A percentile compares a stretch with the other conserved stretches of the same genome.
Evolutionary conservation across 2,797 vertebrate species (phyloP).

Genomic region (Spea hammondii): DNA sequence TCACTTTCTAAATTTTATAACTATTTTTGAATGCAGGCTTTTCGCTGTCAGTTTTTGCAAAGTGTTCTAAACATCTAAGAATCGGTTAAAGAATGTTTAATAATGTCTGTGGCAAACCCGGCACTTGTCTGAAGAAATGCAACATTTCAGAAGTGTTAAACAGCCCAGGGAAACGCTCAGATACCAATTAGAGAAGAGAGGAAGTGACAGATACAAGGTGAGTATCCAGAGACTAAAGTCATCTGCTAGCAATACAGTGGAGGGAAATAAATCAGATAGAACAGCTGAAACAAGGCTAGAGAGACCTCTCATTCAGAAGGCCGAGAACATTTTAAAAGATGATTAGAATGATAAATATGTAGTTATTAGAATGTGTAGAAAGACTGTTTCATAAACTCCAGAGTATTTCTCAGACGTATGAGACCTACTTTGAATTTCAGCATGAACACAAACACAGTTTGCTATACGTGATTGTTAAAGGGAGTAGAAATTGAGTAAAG

Average conservation of each 20-base stretch:
- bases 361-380: neutral
- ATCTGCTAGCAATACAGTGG: slow-evolving; percentile 1
- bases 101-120: slow-evolving; percentile 15
- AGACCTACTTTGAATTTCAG: neutral
- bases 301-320: slow-evolving; percentile 22
- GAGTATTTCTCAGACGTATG: neutral
- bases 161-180: neutral
- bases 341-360: slow-evolving; percentile 26
- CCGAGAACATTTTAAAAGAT: slow-evolving; percentile 10
- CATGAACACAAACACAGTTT: too few species aligned
- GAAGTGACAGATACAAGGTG: slow-evolving; percentile 12
- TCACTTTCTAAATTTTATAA: neutral
- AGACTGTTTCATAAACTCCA: neutral
- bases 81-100: neutral
- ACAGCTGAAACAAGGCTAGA: neutral
- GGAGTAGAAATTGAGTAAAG: too few species aligned
- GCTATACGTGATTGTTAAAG: too few species aligned
- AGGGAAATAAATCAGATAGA: slow-evolving; percentile 41
- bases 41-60: slow-evolving; percentile 34
- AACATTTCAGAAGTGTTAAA: slow-evolving; percentile 4
- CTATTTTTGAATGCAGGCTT: slow-evolving; percentile 13
- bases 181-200: neutral
- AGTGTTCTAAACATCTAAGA: slow-evolving; percentile 14
- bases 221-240: slow-evolving; percentile 6
- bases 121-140: slow-evolving; percentile 41